These are phyloP conservation scores for Pseudochirops corinnae DNA, from an alignment of 2,797 vertebrate genomes.

Conservation along the genomic window DNA sequence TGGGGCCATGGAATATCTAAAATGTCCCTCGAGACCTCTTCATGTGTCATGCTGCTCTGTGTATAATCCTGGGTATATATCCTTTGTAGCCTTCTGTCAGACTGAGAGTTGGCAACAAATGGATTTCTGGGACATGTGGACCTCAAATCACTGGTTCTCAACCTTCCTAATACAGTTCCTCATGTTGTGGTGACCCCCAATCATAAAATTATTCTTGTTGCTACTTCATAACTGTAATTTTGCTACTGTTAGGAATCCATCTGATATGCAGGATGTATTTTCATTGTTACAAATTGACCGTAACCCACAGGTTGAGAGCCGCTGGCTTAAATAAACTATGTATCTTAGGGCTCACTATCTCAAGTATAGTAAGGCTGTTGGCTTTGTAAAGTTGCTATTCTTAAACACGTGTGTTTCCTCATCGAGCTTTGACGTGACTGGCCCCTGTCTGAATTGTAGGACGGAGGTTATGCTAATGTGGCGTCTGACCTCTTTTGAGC, in stretches of 20 bases:
- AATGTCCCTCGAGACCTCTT: not conserved
- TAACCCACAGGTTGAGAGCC: no score
- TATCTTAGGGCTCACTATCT: not conserved
- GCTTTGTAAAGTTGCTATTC: not conserved
- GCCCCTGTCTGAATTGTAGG: fast-evolving
- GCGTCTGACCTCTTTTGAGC: not conserved
- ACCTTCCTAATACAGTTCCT: no score
- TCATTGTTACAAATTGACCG: no score
- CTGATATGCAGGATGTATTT: no score
- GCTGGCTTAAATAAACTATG: not conserved
- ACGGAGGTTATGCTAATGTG: fast-evolving
- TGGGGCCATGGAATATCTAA: not conserved
- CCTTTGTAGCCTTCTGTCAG: not conserved
- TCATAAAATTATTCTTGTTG: no score
- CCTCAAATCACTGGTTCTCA: not conserved
- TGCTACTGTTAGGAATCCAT: no score
- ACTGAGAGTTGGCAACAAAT: not conserved
- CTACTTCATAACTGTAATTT: no score
- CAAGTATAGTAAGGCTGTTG: not conserved
- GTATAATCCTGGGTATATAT: fast-evolving
- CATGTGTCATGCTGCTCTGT: fast-evolving
- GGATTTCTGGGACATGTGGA: not conserved
- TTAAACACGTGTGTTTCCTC: not conserved
- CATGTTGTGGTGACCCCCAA: no score
- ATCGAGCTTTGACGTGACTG: not conserved